Evolutionary conservation across 1,140 invertebrate genomes (phyloP).

Genomic region (Drosophila tropicalis): DNA sequence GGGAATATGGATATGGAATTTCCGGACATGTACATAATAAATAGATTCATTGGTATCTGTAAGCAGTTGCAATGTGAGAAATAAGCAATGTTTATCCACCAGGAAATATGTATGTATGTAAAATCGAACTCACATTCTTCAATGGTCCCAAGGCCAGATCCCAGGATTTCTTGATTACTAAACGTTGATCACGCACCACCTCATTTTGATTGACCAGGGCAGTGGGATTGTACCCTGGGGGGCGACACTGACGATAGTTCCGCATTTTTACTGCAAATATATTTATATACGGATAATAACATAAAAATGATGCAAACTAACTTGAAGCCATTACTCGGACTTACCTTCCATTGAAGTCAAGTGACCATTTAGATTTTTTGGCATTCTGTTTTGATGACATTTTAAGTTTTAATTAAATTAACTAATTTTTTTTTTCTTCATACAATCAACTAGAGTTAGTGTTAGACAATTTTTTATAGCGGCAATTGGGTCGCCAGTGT

Average conservation of each 20-base stretch:
- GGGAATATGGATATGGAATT: slow-evolving; percentile 99
- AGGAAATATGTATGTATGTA: too few relatives aligned
- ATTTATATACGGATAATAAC: slow-evolving; percentile 1
- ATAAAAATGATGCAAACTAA: not conserved
- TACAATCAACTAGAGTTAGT: slow-evolving; percentile 13
- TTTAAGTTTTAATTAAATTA: slow-evolving; percentile 40
- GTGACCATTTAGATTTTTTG: slow-evolving; percentile 77
- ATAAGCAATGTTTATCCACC: not conserved
- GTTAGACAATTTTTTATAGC: slow-evolving; percentile 11
- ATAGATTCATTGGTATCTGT: slow-evolving; percentile 97
- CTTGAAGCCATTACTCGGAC: not conserved
- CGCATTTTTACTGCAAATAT: slow-evolving; percentile 66
- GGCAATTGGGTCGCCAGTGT: not conserved
- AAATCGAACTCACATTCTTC: slow-evolving; percentile 63
- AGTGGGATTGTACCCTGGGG: slow-evolving; percentile 92
- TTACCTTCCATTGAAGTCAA: slow-evolving; percentile 76
- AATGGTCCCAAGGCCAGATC: slow-evolving; percentile 97
- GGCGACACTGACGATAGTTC: slow-evolving; percentile 87
- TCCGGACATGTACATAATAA: slow-evolving; percentile 99
- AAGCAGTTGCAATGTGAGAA: slow-evolving; percentile 21
- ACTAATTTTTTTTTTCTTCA: slow-evolving; percentile 40
- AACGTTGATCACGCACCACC: slow-evolving; percentile 89
- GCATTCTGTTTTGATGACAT: slow-evolving; percentile 76
- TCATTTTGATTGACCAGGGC: slow-evolving; percentile 89
- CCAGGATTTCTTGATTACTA: slow-evolving; percentile 98